Conservation (phyloP, 2,888 invertebrate species). For the Vanessa cardui region DNA sequence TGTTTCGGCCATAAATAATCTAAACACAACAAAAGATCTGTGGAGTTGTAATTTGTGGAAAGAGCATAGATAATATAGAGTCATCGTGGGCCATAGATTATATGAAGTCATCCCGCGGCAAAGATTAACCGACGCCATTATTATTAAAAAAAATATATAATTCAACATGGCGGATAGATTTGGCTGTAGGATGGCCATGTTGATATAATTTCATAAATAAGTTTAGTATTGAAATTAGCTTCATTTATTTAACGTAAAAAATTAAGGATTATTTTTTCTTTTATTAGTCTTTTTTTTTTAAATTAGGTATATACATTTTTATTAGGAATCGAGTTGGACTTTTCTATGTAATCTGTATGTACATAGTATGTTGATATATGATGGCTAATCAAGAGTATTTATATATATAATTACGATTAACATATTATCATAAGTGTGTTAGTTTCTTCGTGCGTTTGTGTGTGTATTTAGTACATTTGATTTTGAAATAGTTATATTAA, state of each 20-base stretch:
- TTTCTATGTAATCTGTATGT: too few species aligned
- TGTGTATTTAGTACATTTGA: too few species aligned
- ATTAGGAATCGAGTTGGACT: too few species aligned
- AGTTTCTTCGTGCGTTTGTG: too few species aligned
- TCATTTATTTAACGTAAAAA: not conserved
- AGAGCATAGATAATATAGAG: constrained; percentile 75
- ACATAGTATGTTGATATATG: too few species aligned
- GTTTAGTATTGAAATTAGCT: not conserved
- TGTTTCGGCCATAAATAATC: constrained; percentile 15
- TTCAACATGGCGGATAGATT: constrained; percentile 68
- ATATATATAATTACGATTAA: too few species aligned
- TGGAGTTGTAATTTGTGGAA: constrained; percentile 52
- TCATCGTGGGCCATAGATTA: constrained; percentile 76
- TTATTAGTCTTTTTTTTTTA: too few species aligned
- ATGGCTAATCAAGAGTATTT: too few species aligned
- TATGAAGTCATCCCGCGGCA: constrained; percentile 77
- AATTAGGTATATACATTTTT: too few species aligned
- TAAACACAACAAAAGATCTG: constrained; percentile 27
- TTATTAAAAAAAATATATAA: constrained; percentile 51
- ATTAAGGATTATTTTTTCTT: too few species aligned
- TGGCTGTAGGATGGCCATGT: constrained; percentile 45
- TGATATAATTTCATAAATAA: constrained; percentile 2
- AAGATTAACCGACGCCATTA: constrained; percentile 62
- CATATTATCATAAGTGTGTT: too few species aligned
- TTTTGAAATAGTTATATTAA: too few species aligned